phyloP scores from a whole-genome alignment of 2,888 invertebrate species.

The Chydorus sphaericus region DNA sequence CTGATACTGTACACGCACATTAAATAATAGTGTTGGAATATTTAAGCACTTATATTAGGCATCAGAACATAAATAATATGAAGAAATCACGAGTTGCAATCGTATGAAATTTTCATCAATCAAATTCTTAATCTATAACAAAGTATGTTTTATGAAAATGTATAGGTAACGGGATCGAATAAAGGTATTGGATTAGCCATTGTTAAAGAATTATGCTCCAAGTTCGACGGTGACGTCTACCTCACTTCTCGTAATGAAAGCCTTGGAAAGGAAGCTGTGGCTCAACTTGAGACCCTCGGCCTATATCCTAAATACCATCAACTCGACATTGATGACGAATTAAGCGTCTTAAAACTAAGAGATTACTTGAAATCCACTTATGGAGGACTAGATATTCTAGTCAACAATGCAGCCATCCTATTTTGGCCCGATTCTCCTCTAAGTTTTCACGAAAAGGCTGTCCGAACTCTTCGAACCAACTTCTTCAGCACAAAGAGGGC shows the following conservation, averaged over 20 bases:
- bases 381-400: conserved; percentile 51
- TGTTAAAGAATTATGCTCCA: conserved; percentile 22
- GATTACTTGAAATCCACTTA: conserved; percentile 43
- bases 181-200: conserved; percentile 26
- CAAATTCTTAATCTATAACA: no score
- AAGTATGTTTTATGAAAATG: neutral
- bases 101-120: no score
- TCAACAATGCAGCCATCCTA: conserved; percentile 65
- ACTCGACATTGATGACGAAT: conserved; percentile 46
- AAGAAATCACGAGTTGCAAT: no score
- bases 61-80: no score
- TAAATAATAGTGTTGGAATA: no score
- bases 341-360: conserved; percentile 42
- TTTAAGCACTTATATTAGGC: no score
- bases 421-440: conserved; percentile 47
- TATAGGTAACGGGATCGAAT: conserved; percentile 23
- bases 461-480: conserved; percentile 51
- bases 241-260: conserved; percentile 26
- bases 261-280: conserved; percentile 23
- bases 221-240: conserved; percentile 29
- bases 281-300: conserved; percentile 25
- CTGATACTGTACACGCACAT: no score
- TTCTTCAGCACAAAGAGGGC: conserved; percentile 47
- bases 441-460: conserved; percentile 49
- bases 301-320: conserved; percentile 43